phyloP scores from a whole-genome alignment of 64 coral and sea anemone genomes.

The Trachythela sp. region DNA sequence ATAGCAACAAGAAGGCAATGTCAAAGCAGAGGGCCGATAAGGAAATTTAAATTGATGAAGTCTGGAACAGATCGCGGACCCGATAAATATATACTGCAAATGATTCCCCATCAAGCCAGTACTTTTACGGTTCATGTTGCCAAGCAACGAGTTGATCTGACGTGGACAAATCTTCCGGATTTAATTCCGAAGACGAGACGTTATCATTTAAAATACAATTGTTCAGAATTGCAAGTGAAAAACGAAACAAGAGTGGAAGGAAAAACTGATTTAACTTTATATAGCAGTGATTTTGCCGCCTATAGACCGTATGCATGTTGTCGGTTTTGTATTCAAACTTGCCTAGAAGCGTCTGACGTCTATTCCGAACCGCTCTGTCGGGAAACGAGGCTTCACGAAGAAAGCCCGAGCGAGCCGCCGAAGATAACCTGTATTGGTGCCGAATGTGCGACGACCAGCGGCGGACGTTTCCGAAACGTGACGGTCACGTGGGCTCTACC shows the following conservation, averaged over 20 bases:
- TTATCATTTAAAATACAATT: neutral
- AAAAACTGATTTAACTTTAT: neutral
- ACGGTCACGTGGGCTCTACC: neutral
- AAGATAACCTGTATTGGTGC: neutral
- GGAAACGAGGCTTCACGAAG: neutral
- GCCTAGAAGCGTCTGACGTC: neutral
- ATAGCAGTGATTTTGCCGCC: neutral
- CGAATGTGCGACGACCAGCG: neutral
- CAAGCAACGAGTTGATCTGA: neutral
- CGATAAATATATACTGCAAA: neutral
- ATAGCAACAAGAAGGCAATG: neutral
- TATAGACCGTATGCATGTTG: neutral
- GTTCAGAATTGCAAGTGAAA: neutral
- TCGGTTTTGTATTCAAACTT: neutral
- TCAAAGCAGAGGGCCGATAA: neutral
- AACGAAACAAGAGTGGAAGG: neutral
- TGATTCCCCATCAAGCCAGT: neutral
- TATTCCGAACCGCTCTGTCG: neutral
- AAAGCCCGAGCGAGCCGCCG: neutral
- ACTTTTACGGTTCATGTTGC: neutral
- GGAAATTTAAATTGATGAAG: neutral
- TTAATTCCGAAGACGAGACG: neutral
- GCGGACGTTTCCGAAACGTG: neutral
- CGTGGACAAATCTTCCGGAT: neutral
- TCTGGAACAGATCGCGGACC: neutral